These are phyloP conservation scores for Scolanthus callimorphus DNA, from an alignment of 92 coral and sea anemone species.

Conservation along the genomic window DNA sequence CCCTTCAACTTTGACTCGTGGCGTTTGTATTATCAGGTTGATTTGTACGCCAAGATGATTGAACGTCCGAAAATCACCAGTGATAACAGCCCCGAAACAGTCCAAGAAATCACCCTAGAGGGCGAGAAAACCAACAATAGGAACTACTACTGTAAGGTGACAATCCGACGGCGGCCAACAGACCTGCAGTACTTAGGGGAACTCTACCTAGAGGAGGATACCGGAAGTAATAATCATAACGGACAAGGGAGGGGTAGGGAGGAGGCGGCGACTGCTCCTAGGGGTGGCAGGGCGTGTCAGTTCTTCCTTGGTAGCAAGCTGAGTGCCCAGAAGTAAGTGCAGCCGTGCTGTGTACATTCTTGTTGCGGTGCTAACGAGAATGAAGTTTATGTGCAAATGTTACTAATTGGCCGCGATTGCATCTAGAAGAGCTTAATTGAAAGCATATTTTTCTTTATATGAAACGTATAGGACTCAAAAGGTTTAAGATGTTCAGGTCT, in stretches of 20 bases:
- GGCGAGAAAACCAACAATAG: slow-evolving; percentile 98
- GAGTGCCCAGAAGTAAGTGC: slow-evolving; percentile 94
- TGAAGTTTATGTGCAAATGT: too few relatives aligned
- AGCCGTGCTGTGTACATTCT: too few relatives aligned
- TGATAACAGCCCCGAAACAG: slow-evolving; percentile 91
- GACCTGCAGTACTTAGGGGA: slow-evolving; percentile 96
- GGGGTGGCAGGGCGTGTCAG: slow-evolving; percentile 71
- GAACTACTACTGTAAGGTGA: slow-evolving; percentile 96
- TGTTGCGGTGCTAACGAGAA: too few relatives aligned
- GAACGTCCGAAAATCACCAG: slow-evolving; percentile 82
- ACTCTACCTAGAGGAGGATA: slow-evolving; percentile 92
- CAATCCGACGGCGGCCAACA: slow-evolving; percentile 95
- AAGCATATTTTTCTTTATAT: too few relatives aligned
- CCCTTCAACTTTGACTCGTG: too few relatives aligned
- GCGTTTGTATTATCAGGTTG: too few relatives aligned
- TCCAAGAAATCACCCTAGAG: slow-evolving; percentile 91
- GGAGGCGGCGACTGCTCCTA: slow-evolving; percentile 16
- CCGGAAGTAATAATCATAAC: slow-evolving; percentile 25
- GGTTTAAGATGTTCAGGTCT: too few relatives aligned
- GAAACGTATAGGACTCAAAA: too few relatives aligned
- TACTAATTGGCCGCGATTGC: too few relatives aligned
- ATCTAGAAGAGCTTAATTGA: too few relatives aligned
- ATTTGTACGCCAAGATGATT: slow-evolving; percentile 83
- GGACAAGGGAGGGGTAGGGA: slow-evolving; percentile 26
- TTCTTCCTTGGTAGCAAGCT: slow-evolving; percentile 95